Conservation (phyloP, 2,888 invertebrate genomes). For the Cataglyphis cursor region DNA sequence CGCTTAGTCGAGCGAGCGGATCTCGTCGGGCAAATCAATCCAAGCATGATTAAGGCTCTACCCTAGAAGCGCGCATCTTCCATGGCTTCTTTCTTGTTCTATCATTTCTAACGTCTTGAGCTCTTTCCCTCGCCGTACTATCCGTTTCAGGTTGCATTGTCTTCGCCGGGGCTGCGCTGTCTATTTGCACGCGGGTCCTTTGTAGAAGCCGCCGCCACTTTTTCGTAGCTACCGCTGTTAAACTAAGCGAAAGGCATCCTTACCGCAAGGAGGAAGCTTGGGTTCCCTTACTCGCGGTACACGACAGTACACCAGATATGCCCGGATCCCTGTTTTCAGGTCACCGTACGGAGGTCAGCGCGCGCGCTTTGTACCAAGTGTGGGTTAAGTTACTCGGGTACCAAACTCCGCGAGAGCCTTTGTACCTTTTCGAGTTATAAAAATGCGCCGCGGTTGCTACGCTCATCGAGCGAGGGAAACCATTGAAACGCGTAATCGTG, state of each 20-base stretch:
- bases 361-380: conserved; percentile 73
- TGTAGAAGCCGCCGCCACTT: conserved; percentile 79
- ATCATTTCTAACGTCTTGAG: conserved; percentile 58
- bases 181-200: conserved; percentile 76
- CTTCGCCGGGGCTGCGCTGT: conserved; percentile 74
- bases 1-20: conserved; percentile 55
- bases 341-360: conserved; percentile 74
- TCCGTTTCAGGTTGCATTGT: conserved; percentile 83
- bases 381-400: conserved; percentile 79
- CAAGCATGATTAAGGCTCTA: conserved; percentile 72
- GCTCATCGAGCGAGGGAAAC: conserved; percentile 44
- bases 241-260: conserved; percentile 83
- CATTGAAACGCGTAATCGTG: conserved; percentile 64
- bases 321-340: conserved; percentile 71
- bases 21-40: conserved; percentile 70
- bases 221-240: conserved; percentile 80
- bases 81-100: conserved; percentile 65
- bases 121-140: conserved; percentile 76
- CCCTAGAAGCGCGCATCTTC: conserved; percentile 45
- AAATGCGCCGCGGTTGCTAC: conserved; percentile 65
- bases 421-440: conserved; percentile 74
- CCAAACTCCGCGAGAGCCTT: conserved; percentile 70
- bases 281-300: conserved; percentile 74
- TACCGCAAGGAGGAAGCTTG: conserved; percentile 69
- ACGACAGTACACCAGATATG: conserved; percentile 70